Percentiles rank a stretch among this genome's conserved stretches.
phyloP scores from a whole-genome alignment of 2,113 vertebrate genomes.

The Gymnarchus niloticus region DNA sequence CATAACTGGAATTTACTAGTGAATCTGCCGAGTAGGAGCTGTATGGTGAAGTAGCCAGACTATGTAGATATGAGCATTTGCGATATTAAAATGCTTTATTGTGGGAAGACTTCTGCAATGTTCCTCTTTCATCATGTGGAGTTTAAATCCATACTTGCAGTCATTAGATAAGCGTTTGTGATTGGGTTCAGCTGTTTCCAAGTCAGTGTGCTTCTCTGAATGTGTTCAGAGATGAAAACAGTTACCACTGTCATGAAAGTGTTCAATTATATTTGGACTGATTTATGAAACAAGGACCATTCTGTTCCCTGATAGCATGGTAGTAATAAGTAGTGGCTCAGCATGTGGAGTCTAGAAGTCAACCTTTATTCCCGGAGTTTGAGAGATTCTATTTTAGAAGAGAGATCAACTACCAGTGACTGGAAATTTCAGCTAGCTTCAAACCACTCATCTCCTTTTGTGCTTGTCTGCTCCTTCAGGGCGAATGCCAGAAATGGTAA shows the following conservation, averaged over 20 bases:
- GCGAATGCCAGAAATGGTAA: constrained; percentile 82
- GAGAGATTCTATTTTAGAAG: too few relatives aligned
- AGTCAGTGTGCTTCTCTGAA: background rate
- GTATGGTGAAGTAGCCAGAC: background rate
- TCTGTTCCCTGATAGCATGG: background rate
- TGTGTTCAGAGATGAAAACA: background rate
- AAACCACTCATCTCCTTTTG: background rate
- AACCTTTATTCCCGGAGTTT: background rate
- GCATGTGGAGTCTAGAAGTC: background rate
- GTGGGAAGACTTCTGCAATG: background rate
- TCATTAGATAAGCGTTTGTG: background rate
- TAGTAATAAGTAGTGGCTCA: background rate
- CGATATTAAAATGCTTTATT: background rate
- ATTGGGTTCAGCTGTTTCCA: background rate
- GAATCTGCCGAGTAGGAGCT: background rate
- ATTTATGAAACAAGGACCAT: background rate
- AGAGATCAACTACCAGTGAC: background rate
- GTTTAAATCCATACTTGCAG: background rate
- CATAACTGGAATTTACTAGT: background rate
- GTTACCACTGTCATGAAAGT: background rate
- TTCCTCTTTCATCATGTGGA: background rate
- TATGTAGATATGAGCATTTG: background rate
- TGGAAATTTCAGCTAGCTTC: background rate
- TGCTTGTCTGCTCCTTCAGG: constrained; percentile 50
- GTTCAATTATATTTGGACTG: background rate